A percentile compares a stretch with the other conserved stretches of the same genome.
These are phyloP conservation scores for Kryptolebias ocellatus DNA, from an alignment of 2,797 vertebrate genomes.

Conservation along the genomic window DNA sequence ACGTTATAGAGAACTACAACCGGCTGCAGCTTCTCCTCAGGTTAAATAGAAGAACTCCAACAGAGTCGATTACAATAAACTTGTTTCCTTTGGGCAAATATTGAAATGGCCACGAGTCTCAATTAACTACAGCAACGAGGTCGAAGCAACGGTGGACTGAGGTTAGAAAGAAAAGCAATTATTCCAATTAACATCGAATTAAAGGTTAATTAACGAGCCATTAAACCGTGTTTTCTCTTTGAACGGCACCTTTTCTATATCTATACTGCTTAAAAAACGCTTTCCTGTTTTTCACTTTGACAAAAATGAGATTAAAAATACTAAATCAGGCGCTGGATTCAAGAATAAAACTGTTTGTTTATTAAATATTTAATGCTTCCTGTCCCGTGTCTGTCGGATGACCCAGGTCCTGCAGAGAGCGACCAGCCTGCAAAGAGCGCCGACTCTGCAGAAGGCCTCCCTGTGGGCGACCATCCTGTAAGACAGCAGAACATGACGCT, in stretches of 20 bases:
- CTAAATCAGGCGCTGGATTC: background rate
- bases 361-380: constrained; percentile 25
- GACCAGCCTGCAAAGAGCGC: constrained; percentile 34
- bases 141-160: no score
- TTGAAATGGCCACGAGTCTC: no score
- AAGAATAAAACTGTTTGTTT: constrained; percentile 7
- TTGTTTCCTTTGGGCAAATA: background rate
- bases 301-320: no score
- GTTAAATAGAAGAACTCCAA: background rate
- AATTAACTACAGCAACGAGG: no score
- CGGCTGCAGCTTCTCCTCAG: background rate
- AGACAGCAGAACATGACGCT: constrained; percentile 23
- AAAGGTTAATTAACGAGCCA: no score
- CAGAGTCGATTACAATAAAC: background rate
- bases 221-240: no score
- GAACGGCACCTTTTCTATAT: no score
- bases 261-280: no score
- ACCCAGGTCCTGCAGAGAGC: constrained; percentile 38
- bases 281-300: no score
- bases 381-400: constrained; percentile 35
- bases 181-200: no score
- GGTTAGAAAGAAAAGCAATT: no score
- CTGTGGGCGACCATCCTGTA: constrained; percentile 57
- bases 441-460: constrained; percentile 33
- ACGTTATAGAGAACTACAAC: no score